Percentiles rank a stretch among this genome's conserved stretches.
These are phyloP conservation scores for Manacus vitellinus DNA, from an alignment of 2,113 vertebrate species.

Conservation along the genomic window DNA sequence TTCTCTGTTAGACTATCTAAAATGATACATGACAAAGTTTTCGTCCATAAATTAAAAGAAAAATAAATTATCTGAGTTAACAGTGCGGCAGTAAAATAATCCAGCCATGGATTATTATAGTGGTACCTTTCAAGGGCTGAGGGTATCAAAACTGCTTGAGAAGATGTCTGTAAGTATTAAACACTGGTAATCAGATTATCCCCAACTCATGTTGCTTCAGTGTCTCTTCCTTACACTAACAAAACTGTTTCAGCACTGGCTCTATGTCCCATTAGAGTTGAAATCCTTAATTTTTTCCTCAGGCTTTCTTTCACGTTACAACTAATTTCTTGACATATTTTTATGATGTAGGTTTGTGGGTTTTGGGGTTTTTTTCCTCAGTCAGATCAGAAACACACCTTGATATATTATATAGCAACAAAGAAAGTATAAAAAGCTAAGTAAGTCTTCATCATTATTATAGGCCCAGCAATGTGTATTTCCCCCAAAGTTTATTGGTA, in stretches of 20 bases:
- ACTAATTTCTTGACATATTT: neutral
- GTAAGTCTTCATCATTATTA: conserved; percentile 13
- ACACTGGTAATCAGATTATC: neutral
- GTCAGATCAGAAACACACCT: neutral
- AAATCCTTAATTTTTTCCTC: neutral
- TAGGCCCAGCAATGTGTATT: neutral
- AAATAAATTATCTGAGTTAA: neutral
- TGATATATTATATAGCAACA: neutral
- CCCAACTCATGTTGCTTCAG: neutral
- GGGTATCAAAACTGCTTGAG: neutral
- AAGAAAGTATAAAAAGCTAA: neutral
- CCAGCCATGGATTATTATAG: neutral
- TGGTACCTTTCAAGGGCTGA: neutral
- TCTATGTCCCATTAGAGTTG: neutral
- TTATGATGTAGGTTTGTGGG: neutral
- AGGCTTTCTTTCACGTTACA: neutral
- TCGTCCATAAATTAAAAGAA: neutral
- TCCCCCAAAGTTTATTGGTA: neutral
- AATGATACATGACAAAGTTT: neutral
- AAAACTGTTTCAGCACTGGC: neutral
- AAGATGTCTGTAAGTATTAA: neutral
- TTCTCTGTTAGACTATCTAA: neutral
- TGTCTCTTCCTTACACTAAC: neutral
- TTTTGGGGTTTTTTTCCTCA: neutral
- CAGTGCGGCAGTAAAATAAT: neutral